Evolutionary conservation across 2,888 invertebrate genomes (phyloP), one percentile per base, ranked within the genome.

Genomic region (Mellilla xanthometata): DNA sequence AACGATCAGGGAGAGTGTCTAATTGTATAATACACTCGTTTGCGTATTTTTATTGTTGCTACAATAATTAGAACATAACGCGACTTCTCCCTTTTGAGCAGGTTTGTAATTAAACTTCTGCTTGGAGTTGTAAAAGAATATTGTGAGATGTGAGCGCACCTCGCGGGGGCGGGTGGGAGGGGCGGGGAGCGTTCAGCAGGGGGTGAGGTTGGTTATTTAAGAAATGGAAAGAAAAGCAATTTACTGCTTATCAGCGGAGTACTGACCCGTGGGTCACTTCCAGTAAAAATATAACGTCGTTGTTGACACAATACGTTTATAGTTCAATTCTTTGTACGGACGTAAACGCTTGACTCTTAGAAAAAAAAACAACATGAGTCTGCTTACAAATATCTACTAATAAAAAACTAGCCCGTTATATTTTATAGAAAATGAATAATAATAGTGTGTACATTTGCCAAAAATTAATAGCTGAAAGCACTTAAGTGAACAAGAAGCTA

Each of bases 21-120:
- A 88, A 89, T 89, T 89, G 88, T 86, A 89, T 89, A 89, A 89
- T 89, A 89, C 81, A 89, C 89, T 89, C 89, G 88, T 89, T 89
- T 87, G 81, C 89, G 89, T 89, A 88, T 88, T 89, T 89, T 89
- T 89, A 89, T 88, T 80, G 87, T 85, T 73, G 74, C 77, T 82
- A 84, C 83, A 86, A 89, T 89, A 88, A 89, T 89, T 87, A 87
- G 86, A 87, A 87, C 84, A 86, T 86, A 86, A 87, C 82, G 82
- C 78, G 77, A 81, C 75, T 77, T 74, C 62, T 75, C 76, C 73
- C 69, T 82, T 81, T 80, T 79, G 77, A 81, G 73, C 68, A 71
- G 76, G 68, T 70, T 68, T 66, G 77, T 84, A 87, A 87, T 89
- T 85, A 86, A 88, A 86, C 77, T 85, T 87, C 49, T 78, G 75